Conservation (phyloP, 2,113 vertebrate species). For the Entelurus aequoreus region DNA sequence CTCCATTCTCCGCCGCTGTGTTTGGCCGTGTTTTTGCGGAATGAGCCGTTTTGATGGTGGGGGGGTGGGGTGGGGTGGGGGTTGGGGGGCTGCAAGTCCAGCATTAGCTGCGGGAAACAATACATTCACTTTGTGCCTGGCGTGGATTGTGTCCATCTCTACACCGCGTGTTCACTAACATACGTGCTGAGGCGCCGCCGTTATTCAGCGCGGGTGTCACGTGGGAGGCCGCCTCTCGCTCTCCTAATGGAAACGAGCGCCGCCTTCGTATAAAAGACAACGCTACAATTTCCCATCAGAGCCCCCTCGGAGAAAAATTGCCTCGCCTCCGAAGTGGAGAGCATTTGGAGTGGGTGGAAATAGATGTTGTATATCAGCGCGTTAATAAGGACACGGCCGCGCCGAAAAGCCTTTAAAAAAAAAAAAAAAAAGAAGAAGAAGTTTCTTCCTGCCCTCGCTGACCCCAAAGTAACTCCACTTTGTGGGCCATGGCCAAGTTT, state of each 20-base stretch:
- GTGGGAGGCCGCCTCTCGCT: too few relatives aligned
- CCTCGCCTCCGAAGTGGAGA: conserved; percentile 20
- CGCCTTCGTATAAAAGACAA: conserved; percentile 4
- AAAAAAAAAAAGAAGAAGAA: neutral
- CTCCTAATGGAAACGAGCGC: neutral
- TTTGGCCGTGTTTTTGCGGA: conserved; percentile 57
- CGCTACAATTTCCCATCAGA: conserved; percentile 1
- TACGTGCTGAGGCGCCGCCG: too few relatives aligned
- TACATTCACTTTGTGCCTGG: conserved; percentile 33
- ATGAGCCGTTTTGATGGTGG: conserved; percentile 54
- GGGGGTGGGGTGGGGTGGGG: conserved; percentile 34
- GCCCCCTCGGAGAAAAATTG: conserved; percentile 8
- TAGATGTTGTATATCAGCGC: conserved; percentile 31
- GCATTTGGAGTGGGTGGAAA: conserved; percentile 13
- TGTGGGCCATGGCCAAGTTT: conserved; percentile 47
- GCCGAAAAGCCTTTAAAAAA: conserved; percentile 2
- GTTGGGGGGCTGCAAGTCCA: neutral
- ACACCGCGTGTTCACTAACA: too few relatives aligned
- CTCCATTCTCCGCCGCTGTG: conserved; percentile 38
- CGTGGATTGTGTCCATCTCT: conserved; percentile 10
- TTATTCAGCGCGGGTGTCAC: neutral
- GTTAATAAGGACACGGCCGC: conserved; percentile 20
- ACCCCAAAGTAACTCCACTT: conserved; percentile 48
- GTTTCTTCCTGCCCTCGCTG: conserved; percentile 21
- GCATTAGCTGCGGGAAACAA: conserved; percentile 57